Base-by-base conservation (phyloP, 2,888 invertebrate species). In the Sympetrum striolatum region DNA sequence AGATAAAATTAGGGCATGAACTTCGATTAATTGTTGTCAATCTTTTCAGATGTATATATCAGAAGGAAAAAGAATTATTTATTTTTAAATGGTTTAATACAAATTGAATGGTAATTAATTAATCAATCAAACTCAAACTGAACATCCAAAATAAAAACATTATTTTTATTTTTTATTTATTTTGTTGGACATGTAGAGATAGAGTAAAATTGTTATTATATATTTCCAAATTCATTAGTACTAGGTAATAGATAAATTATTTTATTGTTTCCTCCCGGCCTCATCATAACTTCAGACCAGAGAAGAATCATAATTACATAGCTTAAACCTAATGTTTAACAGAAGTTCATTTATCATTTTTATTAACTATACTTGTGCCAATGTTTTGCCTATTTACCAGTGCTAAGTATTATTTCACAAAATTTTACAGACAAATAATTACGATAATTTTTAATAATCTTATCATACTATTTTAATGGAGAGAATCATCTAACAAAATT, bases 181-280 rank as follows among this genome's bases (percentile, higher is more conserved):
- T 31, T 73, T 73, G 31, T 73, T 14, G 0, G 25, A 73, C 25
- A 73, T 25, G 73, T 31, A 31, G 73, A 73, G 73, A 31, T 31
- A 73, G 25, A 31, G 73, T 31, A 31, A 73, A 73, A 73, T 31
- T 73, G 73, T 73, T 31, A 73, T 12, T 31, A 25, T 73, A 18
- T 53, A 53, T 73, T 25, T 73, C 73, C 73, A 73, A 73, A 10
- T 73, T 73, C 25, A 73, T n/a, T 31, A 73, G 73, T 73, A 25
- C 6, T n/a, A 18, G 8, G n/a, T 73, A 31, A 73, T 73, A n/a
- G 73, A 73, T 25, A 73, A 73, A 73, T 73, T 58, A 86, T 35
- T 82, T 82, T 82, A 82, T 53, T 86, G 86, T 58, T 86, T 86
- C 37, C 58, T 60, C 35, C 18, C 60, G 86, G 60, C 58, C 60